A percentile compares a stretch with the other conserved stretches of the same genome.
These are phyloP conservation scores for Macroglossus sobrinus DNA, from an alignment of 2,113 vertebrate species.

Conservation along the genomic window DNA sequence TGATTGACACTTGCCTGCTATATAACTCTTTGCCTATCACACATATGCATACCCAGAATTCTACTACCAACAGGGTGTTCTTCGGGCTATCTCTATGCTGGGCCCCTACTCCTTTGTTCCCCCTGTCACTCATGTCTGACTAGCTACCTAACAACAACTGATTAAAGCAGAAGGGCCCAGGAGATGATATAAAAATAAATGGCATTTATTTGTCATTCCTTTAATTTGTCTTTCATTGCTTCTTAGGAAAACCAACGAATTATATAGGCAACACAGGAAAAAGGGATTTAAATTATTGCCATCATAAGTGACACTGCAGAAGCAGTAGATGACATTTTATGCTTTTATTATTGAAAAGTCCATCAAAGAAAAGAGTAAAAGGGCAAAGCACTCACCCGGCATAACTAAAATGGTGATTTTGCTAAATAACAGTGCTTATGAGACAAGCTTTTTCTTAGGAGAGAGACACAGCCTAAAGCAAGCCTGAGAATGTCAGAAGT, in stretches of 20 bases:
- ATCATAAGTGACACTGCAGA: neutral
- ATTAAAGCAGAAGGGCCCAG: neutral
- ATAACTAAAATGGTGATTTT: neutral
- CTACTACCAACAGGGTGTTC: too few relatives aligned
- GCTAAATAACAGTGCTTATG: neutral
- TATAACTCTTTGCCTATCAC: too few relatives aligned
- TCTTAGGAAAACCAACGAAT: conserved; percentile 8
- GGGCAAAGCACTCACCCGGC: neutral
- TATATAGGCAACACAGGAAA: neutral
- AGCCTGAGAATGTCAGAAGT: neutral
- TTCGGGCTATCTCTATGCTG: too few relatives aligned
- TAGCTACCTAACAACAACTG: neutral
- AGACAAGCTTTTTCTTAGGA: neutral
- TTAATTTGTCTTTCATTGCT: conserved; percentile 21
- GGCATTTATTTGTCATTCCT: neutral
- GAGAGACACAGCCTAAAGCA: neutral
- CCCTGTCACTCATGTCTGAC: too few relatives aligned
- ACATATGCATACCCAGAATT: too few relatives aligned
- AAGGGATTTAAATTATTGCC: neutral
- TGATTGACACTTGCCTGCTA: too few relatives aligned
- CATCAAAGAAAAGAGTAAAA: neutral
- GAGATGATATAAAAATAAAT: neutral
- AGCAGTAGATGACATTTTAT: neutral
- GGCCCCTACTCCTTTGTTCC: too few relatives aligned
- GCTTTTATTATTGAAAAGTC: conserved; percentile 8